Evolutionary conservation across 2,113 vertebrate species (phyloP).

Genomic region (Aramus guarauna): DNA sequence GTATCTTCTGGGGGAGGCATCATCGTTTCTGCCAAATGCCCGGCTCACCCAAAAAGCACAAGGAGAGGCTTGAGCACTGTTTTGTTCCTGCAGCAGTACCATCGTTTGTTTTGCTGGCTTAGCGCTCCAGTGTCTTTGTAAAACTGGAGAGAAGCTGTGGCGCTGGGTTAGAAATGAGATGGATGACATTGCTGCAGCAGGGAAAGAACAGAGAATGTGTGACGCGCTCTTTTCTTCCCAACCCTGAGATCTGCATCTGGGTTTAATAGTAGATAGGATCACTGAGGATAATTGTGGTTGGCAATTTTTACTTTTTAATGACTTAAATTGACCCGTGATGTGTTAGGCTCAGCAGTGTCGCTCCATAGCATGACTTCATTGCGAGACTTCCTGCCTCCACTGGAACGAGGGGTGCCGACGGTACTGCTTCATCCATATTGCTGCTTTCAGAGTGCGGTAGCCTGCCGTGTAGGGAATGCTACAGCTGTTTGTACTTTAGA

Average conservation of each 20-base stretch:
- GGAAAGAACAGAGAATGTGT: background rate
- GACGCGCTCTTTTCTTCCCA: background rate
- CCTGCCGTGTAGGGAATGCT: background rate
- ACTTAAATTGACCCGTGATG: background rate
- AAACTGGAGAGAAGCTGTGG: background rate
- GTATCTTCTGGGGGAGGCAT: background rate
- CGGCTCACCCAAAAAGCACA: background rate
- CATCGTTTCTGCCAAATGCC: fast-evolving
- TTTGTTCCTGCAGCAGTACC: background rate
- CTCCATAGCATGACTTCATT: background rate
- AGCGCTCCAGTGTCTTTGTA: background rate
- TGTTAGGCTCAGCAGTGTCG: background rate
- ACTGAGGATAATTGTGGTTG: background rate
- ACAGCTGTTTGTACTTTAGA: background rate
- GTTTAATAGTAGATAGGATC: background rate
- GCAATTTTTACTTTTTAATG: constrained; percentile 29
- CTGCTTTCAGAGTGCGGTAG: background rate
- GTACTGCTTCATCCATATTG: background rate
- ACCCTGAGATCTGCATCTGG: background rate
- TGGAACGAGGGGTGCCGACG: background rate
- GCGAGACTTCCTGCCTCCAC: background rate
- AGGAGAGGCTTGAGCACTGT: background rate
- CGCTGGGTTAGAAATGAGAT: background rate
- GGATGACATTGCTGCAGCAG: background rate
- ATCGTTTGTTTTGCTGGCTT: background rate